Evolutionary conservation across 2,888 invertebrate species (phyloP).

Genomic region (Mantis religiosa): DNA sequence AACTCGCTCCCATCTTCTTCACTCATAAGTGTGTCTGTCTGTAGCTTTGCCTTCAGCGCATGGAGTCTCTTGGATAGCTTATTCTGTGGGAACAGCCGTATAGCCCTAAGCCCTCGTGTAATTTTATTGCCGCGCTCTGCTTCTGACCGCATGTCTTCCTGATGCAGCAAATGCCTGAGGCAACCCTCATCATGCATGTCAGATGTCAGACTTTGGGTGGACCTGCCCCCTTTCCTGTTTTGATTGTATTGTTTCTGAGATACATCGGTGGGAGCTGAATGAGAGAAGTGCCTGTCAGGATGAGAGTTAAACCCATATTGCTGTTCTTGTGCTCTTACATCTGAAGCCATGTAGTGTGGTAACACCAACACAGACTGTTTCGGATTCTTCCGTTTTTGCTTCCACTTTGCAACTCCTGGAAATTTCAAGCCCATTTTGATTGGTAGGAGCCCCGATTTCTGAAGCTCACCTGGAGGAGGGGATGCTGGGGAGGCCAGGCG

Average conservation of each 20-base stretch:
- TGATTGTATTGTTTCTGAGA: neutral
- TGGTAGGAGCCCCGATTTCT: neutral
- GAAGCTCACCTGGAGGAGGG: neutral
- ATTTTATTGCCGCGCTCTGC: conserved; percentile 46
- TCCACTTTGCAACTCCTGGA: conserved; percentile 15
- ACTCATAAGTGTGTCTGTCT: conserved; percentile 48
- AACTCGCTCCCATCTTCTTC: conserved; percentile 46
- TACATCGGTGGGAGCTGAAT: neutral
- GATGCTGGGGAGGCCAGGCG: conserved; percentile 5
- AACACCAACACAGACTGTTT: conserved; percentile 20
- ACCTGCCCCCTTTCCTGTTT: conserved; percentile 6
- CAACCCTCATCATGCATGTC: neutral
- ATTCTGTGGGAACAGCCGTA: conserved; percentile 58
- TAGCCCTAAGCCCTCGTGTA: conserved; percentile 57
- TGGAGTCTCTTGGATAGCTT: conserved; percentile 60
- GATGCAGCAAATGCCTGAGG: conserved; percentile 41
- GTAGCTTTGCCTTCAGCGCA: conserved; percentile 53
- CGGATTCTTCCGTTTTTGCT: conserved; percentile 19
- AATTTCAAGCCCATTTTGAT: conserved; percentile 21
- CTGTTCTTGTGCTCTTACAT: neutral
- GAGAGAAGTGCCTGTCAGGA: conserved; percentile 12
- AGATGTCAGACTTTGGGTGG: conserved; percentile 19
- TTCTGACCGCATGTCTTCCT: conserved; percentile 58
- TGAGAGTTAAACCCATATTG: neutral
- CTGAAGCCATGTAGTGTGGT: conserved; percentile 19